phyloP scores from a whole-genome alignment of 2,113 vertebrate species.

The Myodes glareolus region DNA sequence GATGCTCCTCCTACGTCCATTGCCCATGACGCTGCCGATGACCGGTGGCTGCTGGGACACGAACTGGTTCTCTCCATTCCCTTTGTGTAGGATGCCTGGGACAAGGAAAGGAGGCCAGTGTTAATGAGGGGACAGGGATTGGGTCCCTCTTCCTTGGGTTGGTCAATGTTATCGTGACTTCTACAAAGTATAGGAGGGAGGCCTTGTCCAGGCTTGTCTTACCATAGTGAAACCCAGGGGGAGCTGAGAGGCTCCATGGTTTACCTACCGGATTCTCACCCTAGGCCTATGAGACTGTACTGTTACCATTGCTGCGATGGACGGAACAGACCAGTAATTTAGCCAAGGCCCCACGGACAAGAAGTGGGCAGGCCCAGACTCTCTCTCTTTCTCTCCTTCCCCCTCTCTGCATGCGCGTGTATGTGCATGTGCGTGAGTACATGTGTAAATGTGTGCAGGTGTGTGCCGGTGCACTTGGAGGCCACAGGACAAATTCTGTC shows the following conservation, averaged over 20 bases:
- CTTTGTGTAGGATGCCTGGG: conserved; percentile 98
- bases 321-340: background rate
- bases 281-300: background rate
- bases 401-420: too few relatives aligned
- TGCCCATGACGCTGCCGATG: conserved; percentile 98
- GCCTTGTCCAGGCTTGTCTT: background rate
- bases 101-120: background rate
- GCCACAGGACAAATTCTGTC: background rate
- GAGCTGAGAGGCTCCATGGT: background rate
- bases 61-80: conserved; percentile 97
- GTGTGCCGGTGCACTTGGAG: background rate
- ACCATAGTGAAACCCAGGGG: background rate
- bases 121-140: background rate
- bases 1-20: conserved; percentile 95
- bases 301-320: background rate
- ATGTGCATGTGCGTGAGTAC: background rate
- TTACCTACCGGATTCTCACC: background rate
- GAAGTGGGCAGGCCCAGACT: background rate
- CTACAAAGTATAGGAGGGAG: background rate
- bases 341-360: background rate
- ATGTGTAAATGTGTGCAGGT: background rate
- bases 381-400: too few relatives aligned
- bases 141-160: background rate
- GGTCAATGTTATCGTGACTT: background rate
- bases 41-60: conserved; percentile 98